Base-by-base conservation (phyloP, 2,113 vertebrate species). In the Ceratotherium simum region DNA sequence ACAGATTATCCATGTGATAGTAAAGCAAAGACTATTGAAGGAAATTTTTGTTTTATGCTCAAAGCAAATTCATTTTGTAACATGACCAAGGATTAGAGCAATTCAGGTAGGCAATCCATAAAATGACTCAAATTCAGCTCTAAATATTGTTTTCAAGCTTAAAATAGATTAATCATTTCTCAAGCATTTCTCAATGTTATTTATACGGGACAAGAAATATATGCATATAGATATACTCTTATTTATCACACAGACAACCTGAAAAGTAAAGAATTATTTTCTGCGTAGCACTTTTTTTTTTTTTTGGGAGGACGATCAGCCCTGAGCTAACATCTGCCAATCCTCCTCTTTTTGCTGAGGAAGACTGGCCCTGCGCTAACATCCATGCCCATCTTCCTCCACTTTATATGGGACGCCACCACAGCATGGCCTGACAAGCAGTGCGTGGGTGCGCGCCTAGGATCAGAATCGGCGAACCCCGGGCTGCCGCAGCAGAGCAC, bases 31-130 rank as follows among this genome's bases (percentile, higher is more conserved):
- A 72, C 27, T 65, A 1, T 89, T 64, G 42, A 86, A 76, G 23
- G 72, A 31, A 96, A 42, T 79, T 84, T 95, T 87, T 65, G 20
- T 88, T 89, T 67, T 78, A 90, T 54, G 8, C 39, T 69, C 54
- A 95, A 67, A 94, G 13, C 2, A 86, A 82, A 92, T 79, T 82
- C 23, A 90, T 88, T 84, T 95, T 97, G 36, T 80, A 51, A 29
- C n/a, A n/a, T 64, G 1, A 64, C 10, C 1, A 80, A 16, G 65
- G 23, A 90, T 83, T 86, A 64, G 62, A 83, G 21, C 70, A 96
- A 91, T 75, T 73, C n/a, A 58, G 39, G 3, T 70, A 90, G 31
- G 31, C 83, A 79, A 94, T 91, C 23, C 17, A 5, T 46, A 73
- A 75, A 64, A 42, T 81, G 46, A 13, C n/a, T 78, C 36, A 95